phyloP scores from a whole-genome alignment of 2,888 invertebrate genomes.

The Drosophila algonquin region DNA sequence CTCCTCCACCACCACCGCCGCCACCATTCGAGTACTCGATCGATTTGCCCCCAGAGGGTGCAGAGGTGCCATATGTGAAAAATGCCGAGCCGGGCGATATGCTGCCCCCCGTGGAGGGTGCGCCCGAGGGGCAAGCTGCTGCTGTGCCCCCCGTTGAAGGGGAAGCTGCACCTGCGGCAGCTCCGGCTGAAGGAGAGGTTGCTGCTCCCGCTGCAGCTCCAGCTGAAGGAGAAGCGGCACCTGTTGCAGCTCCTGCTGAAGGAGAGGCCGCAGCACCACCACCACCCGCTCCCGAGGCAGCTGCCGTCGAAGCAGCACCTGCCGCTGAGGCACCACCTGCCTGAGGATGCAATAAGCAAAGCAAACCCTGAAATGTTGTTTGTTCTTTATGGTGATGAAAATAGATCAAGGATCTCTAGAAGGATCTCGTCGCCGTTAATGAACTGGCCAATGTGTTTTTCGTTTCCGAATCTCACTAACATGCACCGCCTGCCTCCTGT shows the following conservation, averaged over 20 bases:
- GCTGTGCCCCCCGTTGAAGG: constrained; percentile 71
- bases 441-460: constrained; percentile 49
- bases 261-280: constrained; percentile 44
- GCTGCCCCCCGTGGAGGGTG: constrained; percentile 44
- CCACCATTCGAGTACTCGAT: constrained; percentile 84
- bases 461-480: constrained; percentile 44
- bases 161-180: constrained; percentile 64
- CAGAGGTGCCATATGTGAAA: constrained; percentile 84
- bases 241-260: constrained; percentile 43
- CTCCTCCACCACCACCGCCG: constrained; percentile 78
- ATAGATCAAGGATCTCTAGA: constrained; percentile 53
- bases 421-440: constrained; percentile 63
- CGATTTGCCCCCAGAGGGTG: constrained; percentile 84
- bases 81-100: constrained; percentile 81
- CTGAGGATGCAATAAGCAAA: background rate
- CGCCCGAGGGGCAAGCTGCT: constrained; percentile 51
- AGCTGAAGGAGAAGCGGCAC: constrained; percentile 59
- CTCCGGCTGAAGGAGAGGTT: constrained; percentile 36
- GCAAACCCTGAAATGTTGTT: constrained; percentile 7
- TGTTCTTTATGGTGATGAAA: constrained; percentile 35
- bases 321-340: constrained; percentile 47
- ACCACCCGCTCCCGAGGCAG: constrained; percentile 51
- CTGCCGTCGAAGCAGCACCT: constrained; percentile 49
- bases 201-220: constrained; percentile 60
- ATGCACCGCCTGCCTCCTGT: constrained; percentile 8